These are phyloP conservation scores for Latrodectus elegans DNA, from an alignment of 2,888 invertebrate species.

Conservation along the genomic window DNA sequence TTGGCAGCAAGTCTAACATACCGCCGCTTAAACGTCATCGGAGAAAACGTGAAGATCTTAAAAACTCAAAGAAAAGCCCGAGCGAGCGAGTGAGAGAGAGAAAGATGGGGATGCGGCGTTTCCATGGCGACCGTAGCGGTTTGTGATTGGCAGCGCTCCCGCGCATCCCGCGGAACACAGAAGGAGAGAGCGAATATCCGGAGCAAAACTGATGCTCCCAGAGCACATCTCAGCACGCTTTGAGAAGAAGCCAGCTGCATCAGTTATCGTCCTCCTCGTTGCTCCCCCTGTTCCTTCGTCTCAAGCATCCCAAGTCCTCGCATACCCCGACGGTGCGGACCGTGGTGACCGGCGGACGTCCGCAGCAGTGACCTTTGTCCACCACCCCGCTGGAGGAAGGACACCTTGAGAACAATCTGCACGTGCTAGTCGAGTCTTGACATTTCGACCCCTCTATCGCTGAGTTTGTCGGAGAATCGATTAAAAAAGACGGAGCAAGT, in stretches of 20 bases:
- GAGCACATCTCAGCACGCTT: slow-evolving; percentile 50
- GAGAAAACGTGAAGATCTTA: slow-evolving; percentile 45
- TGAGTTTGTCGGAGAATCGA: slow-evolving; percentile 11
- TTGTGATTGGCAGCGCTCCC: slow-evolving; percentile 65
- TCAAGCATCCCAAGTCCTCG: slow-evolving; percentile 27
- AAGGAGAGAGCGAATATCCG: slow-evolving; percentile 16
- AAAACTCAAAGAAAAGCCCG: slow-evolving; percentile 53
- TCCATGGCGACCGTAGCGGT: slow-evolving; percentile 39
- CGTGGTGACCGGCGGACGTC: slow-evolving; percentile 17
- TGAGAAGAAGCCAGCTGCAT: slow-evolving; percentile 35
- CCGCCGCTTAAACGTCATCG: slow-evolving; percentile 26
- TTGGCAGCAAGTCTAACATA: background rate
- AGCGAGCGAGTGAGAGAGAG: slow-evolving; percentile 24
- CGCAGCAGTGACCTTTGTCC: slow-evolving; percentile 42
- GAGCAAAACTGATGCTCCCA: slow-evolving; percentile 34
- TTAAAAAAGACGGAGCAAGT: slow-evolving; percentile 15
- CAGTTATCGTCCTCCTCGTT: slow-evolving; percentile 16
- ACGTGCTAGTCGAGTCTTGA: slow-evolving; percentile 33
- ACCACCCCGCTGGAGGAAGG: slow-evolving; percentile 13
- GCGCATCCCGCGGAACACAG: slow-evolving; percentile 42
- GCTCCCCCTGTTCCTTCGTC: slow-evolving; percentile 20
- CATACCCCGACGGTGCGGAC: slow-evolving; percentile 16
- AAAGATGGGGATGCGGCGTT: slow-evolving; percentile 60
- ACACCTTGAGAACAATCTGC: slow-evolving; percentile 32
- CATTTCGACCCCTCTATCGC: slow-evolving; percentile 10